Conservation (phyloP, 2,113 vertebrate species). For the Atherinomorus stipes region DNA sequence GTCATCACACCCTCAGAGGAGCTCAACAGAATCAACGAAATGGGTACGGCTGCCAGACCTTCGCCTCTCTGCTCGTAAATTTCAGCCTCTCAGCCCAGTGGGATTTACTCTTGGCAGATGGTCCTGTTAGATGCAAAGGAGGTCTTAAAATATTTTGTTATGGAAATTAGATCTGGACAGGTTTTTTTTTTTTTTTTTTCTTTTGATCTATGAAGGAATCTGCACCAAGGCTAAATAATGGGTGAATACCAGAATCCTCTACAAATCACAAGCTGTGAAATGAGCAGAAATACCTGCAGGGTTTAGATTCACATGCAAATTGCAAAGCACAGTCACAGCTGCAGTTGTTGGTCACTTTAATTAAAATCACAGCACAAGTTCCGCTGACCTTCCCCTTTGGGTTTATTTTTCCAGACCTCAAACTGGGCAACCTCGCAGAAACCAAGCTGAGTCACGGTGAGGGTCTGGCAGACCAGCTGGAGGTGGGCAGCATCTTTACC, state of each 20-base stretch:
- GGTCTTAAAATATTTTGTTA: slow-evolving; percentile 42
- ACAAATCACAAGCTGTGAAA: slow-evolving; percentile 33
- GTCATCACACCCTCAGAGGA: slow-evolving; percentile 92
- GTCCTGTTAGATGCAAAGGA: slow-evolving; percentile 49
- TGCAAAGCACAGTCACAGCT: neutral
- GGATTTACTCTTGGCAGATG: slow-evolving; percentile 66
- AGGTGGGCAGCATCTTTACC: slow-evolving; percentile 94
- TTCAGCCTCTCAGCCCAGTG: slow-evolving; percentile 22
- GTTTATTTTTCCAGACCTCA: slow-evolving; percentile 85
- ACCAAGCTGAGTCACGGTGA: slow-evolving; percentile 89
- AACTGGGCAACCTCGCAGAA: slow-evolving; percentile 87
- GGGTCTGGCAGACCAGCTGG: slow-evolving; percentile 88
- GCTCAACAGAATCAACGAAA: slow-evolving; percentile 90
- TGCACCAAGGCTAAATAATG: slow-evolving; percentile 10
- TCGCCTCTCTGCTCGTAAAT: slow-evolving; percentile 45
- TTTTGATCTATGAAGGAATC: slow-evolving; percentile 39
- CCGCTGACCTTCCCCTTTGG: slow-evolving; percentile 29
- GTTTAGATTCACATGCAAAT: slow-evolving; percentile 26
- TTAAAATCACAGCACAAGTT: slow-evolving; percentile 3
- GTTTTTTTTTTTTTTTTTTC: slow-evolving; percentile 5
- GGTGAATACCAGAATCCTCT: neutral
- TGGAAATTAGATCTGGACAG: slow-evolving; percentile 44
- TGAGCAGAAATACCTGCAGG: slow-evolving; percentile 10
- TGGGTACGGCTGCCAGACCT: slow-evolving; percentile 83
- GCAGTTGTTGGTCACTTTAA: slow-evolving; percentile 27